Evolutionary conservation across 1,140 invertebrate species (phyloP), one percentile per base, ranked within the genome.

Genomic region (Drosophila melanica): DNA sequence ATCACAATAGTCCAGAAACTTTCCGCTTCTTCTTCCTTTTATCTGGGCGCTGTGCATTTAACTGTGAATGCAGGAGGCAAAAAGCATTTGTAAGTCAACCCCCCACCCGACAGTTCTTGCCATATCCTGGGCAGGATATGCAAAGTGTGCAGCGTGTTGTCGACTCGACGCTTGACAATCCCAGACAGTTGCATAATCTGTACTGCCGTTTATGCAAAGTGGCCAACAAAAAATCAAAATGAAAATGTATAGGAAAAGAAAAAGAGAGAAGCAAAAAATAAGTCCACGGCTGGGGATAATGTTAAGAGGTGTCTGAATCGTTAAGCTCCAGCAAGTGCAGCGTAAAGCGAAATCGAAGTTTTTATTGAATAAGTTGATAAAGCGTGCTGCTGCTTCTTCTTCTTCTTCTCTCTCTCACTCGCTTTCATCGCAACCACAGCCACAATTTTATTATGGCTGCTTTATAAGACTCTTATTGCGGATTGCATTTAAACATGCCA

Each of bases 121-220:
- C 20, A 20, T 27, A 50, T 55, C 42, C 57, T 55, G 47, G 8
- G 7, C 81, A 67, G 82, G 84, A 89, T 87, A 87, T 87, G 82
- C 82, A 87, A 82, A 87, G 72, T 82, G 79, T 89, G 68, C 75
- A 66, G 68, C 58, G 73, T 79, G 67, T 79, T 72, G 68, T 72
- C 73, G 59, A 66, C 58, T 66, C 54, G 51, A 39, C 57, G 73
- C 76, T 76, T 73, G 73, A 79, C 76, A 79, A 76, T 73, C 79
- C 69, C 79, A 87, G 82, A 89, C 84, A 87, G 84, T 89, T 87
- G 84, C 82, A 87, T 87, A 87, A 87, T 87, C 82, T 87, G 84
- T 71, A 82, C 75, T 89, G 76, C 63, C 82, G 76, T 87, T 87
- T 87, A 87, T 89, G 82, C 82, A 82, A 89, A 87, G 78, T 78